A percentile compares a stretch with the other conserved stretches of the same genome.
Evolutionary conservation across 2,888 invertebrate species (phyloP).

Genomic region (Koerneria pararmatus): DNA sequence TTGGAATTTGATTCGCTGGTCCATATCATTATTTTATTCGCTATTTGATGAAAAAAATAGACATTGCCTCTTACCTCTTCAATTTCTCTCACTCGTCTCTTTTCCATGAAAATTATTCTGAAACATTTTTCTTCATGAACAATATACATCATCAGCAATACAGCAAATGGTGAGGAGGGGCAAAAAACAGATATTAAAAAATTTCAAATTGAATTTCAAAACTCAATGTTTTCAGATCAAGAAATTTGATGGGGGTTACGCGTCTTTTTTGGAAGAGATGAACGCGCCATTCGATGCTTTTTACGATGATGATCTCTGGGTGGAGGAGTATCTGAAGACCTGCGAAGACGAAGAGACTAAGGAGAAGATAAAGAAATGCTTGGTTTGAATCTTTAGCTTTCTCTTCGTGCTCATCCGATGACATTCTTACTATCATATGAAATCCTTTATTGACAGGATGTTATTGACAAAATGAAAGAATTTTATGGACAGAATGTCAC

Average conservation of each 20-base stretch:
- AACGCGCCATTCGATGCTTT: conserved; percentile 9
- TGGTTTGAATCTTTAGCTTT: not conserved
- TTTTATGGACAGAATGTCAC: not conserved
- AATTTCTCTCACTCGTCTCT: no score
- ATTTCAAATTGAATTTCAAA: not conserved
- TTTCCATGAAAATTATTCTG: no score
- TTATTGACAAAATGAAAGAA: not conserved
- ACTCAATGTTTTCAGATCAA: not conserved
- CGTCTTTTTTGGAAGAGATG: not conserved
- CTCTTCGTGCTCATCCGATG: no score
- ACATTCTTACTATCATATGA: no score
- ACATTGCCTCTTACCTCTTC: no score
- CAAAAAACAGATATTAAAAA: not conserved
- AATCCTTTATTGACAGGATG: no score
- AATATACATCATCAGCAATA: not conserved
- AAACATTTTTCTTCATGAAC: not conserved
- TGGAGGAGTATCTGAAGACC: not conserved
- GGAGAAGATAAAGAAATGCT: not conserved
- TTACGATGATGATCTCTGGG: conserved; percentile 11
- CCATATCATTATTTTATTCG: no score
- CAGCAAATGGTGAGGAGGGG: not conserved
- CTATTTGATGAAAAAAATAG: no score
- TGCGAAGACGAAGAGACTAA: conserved; percentile 7
- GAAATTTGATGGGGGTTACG: conserved; percentile 4
- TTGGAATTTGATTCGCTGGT: no score